phyloP scores from a whole-genome alignment of 2,888 invertebrate genomes.

The Dicyrtoma fusca region DNA sequence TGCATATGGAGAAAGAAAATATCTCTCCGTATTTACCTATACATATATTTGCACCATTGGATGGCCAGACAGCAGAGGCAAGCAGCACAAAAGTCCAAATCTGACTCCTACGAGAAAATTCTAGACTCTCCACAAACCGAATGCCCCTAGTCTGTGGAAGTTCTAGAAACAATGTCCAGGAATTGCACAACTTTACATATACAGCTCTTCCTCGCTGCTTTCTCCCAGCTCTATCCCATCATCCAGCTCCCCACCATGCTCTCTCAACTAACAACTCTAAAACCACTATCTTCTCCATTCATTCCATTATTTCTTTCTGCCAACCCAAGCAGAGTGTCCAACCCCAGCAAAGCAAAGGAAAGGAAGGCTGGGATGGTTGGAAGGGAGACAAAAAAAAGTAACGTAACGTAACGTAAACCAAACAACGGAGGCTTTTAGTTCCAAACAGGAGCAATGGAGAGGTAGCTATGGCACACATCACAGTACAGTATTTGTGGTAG shows the following conservation, averaged over 20 bases:
- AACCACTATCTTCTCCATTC: conserved; percentile 5
- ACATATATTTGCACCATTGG: conserved; percentile 24
- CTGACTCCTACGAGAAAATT: conserved; percentile 26
- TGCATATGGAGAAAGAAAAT: too few relatives aligned
- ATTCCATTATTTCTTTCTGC: conserved; percentile 11
- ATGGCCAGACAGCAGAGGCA: conserved; percentile 25
- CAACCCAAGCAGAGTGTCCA: too few relatives aligned
- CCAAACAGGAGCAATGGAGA: neutral
- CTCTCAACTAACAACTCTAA: too few relatives aligned
- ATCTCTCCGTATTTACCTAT: too few relatives aligned
- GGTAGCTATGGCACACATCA: neutral
- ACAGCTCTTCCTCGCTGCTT: conserved; percentile 10
- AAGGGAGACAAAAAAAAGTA: neutral
- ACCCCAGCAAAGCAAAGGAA: neutral
- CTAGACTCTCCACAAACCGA: neutral
- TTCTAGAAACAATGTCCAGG: conserved; percentile 12
- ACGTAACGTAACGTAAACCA: too few relatives aligned
- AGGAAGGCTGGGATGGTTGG: conserved; percentile 3
- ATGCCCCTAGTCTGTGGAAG: conserved; percentile 11
- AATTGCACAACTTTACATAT: conserved; percentile 25
- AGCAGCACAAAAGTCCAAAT: conserved; percentile 32
- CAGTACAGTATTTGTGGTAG: too few relatives aligned
- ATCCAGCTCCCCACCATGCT: too few relatives aligned
- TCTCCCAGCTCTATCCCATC: conserved; percentile 3
- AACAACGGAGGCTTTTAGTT: too few relatives aligned